Evolutionary conservation across 1,140 invertebrate genomes (phyloP), one percentile per base, ranked within the genome.

Genomic region (Hypothenemus hampei): DNA sequence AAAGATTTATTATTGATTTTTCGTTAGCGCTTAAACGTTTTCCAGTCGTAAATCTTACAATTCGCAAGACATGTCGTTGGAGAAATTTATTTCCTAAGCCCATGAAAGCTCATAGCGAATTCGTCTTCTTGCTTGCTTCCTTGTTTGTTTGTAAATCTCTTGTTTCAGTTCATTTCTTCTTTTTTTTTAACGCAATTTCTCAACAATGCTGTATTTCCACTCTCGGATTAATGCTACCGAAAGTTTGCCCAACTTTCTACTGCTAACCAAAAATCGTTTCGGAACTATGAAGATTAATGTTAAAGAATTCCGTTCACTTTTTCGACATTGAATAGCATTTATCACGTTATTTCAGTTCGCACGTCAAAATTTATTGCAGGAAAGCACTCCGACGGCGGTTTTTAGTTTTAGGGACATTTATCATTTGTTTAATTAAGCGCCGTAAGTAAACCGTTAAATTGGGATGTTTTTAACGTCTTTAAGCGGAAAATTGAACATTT

Each of bases 331-430:
- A 47, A 47, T 47, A 36, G 45, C 29, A 47, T 47, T 47, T 47
- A 47, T 47, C 45, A 47, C 36, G 45, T 18, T 35, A 47, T 47
- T 47, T 47, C 45, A 47, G 45, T 36, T 33, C n/a, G 45, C 45
- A 47, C 45, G 45, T 47, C 45, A 47, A 47, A 45, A 47, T 47
- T 47, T 47, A 47, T 47, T 35, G 45, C 45, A 26, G 45, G 36
- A 36, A 47, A 31, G 31, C 45, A 47, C 45, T 47, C 43, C 10
- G 29, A 45, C 43, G 43, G 23, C 43, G 43, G 22, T 45, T 45
- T 45, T 47, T 49, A 49, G 46, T 37, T 49, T 49, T 49, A 36
- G 46, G 24, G 22, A 49, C 46, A 49, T 49, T 49, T 49, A 49
- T 49, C 46, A 49, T 49, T 39, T 49, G 46, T 49, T 49, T 49